Base-by-base conservation (phyloP, 2,888 invertebrate genomes). In the Drosophila recens region DNA sequence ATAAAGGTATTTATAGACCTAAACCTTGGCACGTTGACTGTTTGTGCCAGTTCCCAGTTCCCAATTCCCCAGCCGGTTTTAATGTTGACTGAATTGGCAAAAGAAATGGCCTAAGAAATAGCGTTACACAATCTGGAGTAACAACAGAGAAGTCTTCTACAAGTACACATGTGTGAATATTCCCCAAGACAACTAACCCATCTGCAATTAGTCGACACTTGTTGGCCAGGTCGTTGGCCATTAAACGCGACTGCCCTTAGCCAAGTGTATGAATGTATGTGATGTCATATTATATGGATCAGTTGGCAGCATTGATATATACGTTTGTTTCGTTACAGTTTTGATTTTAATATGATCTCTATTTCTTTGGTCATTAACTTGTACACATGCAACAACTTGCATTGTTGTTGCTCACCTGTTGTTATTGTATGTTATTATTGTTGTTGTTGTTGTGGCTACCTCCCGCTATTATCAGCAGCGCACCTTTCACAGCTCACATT, bases 281-380 rank as follows among this genome's bases (percentile, higher is more conserved):
- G 84, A 86, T 83, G 83, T 83, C 86, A 85, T 63, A 17, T 48
- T 10, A 20, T 48, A 59, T 34, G 38, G 62, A 62, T 59, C 40
- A 54, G 42, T 49, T 71, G 64, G 62, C 63, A 58, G 75, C 76
- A 72, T 67, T 79, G 61, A 79, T 82, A 64, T 81, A 62, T 81
- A 56, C 64, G 42, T 69, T 81, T 68, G 43, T 66, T 79, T 68
- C 82, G 75, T 79, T 82, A 82, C 73, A 81, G 75, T 75, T 83
- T 79, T 67, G 71, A 53, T 62, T 67, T 82, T 66, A 56, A 43
- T 79, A 59, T 65, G 51, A 58, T 49, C 48, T 63, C 30, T 52
- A 46, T 46, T 48, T 57, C 30, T 61, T 49, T 75, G 83, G 80
- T 72, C 83, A 80, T 83, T 84, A 86, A 69, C 75, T 71, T 70